Evolutionary conservation across 2,888 invertebrate genomes (phyloP).

Genomic region (Hemistola chrysoprasaria): DNA sequence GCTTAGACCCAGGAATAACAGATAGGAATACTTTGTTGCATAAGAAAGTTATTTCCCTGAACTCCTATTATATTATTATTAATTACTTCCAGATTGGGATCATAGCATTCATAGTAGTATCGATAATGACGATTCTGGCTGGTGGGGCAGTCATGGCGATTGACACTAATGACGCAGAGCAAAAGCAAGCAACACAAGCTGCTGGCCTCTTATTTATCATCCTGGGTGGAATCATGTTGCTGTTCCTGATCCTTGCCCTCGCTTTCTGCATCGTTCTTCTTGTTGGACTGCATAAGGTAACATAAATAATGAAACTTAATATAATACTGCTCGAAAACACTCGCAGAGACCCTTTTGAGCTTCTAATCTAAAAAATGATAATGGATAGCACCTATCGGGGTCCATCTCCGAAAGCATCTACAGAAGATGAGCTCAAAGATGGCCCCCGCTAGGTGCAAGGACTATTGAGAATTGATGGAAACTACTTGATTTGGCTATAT

Average conservation of each 20-base stretch:
- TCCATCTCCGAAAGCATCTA: no score
- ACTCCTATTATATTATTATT: background rate
- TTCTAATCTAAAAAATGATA: no score
- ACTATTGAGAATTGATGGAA: no score
- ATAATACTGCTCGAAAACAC: no score
- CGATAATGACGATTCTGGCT: background rate
- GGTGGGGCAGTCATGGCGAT: background rate
- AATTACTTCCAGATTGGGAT: conserved; percentile 14
- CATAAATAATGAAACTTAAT: background rate
- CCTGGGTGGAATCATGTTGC: background rate
- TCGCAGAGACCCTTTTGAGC: no score
- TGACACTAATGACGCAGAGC: background rate
- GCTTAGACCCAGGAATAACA: no score
- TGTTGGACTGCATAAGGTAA: conserved; percentile 18
- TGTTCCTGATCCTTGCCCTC: conserved; percentile 12
- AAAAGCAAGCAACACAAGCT: background rate
- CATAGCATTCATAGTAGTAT: conserved; percentile 12
- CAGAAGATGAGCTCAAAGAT: no score
- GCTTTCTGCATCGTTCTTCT: conserved; percentile 12
- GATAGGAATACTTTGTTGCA: no score
- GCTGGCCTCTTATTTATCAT: background rate
- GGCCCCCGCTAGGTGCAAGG: no score
- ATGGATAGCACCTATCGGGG: no score
- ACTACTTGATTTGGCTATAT: no score
- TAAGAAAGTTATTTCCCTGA: no score